Conservation (phyloP, 2,888 invertebrate species). For the Eledona agricola region DNA sequence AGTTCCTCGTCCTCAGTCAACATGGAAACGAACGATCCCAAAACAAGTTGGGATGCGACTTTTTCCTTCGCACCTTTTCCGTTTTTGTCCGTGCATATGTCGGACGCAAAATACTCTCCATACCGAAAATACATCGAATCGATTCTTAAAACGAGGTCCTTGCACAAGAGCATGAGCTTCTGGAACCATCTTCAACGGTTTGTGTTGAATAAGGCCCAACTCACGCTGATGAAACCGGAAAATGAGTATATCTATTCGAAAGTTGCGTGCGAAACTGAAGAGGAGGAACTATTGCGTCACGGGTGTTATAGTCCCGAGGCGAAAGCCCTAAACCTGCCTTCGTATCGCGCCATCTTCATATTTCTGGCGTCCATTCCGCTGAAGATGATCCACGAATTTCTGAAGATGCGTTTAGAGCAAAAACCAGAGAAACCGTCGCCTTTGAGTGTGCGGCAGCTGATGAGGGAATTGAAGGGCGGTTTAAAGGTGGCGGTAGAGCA, state of each 20-base stretch:
- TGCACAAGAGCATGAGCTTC: slow-evolving; percentile 82
- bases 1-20: slow-evolving; percentile 57
- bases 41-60: slow-evolving; percentile 55
- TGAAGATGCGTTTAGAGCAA: slow-evolving; percentile 84
- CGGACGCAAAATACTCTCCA: slow-evolving; percentile 50
- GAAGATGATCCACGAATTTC: slow-evolving; percentile 92
- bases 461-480: slow-evolving; percentile 85
- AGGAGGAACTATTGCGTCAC: slow-evolving; percentile 69
- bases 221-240: slow-evolving; percentile 72
- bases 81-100: slow-evolving; percentile 29
- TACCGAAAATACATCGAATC: slow-evolving; percentile 84
- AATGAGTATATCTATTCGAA: slow-evolving; percentile 52
- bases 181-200: slow-evolving; percentile 76
- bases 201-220: slow-evolving; percentile 74
- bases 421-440: slow-evolving; percentile 85
- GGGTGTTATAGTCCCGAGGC: slow-evolving; percentile 84
- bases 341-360: slow-evolving; percentile 85
- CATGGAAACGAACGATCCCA: slow-evolving; percentile 47
- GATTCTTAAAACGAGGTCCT: slow-evolving; percentile 85
- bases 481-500: slow-evolving; percentile 84
- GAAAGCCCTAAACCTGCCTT: slow-evolving; percentile 80
- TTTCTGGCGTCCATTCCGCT: slow-evolving; percentile 86
- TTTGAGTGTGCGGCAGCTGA: slow-evolving; percentile 83
- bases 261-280: slow-evolving; percentile 55
- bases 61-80: slow-evolving; percentile 59